Evolutionary conservation across 2,888 invertebrate genomes (phyloP).

Genomic region (Hydroisotoma schaefferi): DNA sequence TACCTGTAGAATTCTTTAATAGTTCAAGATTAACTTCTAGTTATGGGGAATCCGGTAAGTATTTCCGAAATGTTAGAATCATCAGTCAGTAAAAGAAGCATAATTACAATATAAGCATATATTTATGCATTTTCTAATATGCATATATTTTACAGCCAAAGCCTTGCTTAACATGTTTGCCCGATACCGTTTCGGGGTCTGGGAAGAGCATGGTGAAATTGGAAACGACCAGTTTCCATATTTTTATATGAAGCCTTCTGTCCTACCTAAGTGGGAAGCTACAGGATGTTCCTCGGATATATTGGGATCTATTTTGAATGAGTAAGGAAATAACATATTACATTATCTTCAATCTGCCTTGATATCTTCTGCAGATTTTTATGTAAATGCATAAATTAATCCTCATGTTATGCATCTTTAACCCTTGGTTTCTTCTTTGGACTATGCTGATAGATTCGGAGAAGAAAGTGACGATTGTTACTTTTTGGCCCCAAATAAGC

Average conservation of each 20-base stretch:
- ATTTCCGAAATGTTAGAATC: no score
- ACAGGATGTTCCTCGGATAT: constrained; percentile 29
- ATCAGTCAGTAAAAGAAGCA: background rate
- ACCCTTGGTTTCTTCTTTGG: no score
- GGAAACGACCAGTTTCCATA: constrained; percentile 39
- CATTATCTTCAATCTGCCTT: background rate
- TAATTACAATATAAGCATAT: background rate
- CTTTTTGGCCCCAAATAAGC: constrained; percentile 6
- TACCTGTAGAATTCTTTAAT: constrained; percentile 38
- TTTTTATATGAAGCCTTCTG: constrained; percentile 26
- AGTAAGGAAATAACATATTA: background rate
- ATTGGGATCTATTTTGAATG: constrained; percentile 1
- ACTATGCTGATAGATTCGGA: constrained; percentile 3
- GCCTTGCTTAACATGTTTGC: constrained; percentile 37
- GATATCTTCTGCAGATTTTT: background rate
- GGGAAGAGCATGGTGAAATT: constrained; percentile 44
- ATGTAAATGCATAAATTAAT: no score
- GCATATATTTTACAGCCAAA: constrained; percentile 21
- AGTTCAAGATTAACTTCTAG: background rate
- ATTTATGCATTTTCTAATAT: background rate
- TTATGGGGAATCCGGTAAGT: constrained; percentile 21
- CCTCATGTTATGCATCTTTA: no score
- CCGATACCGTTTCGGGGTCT: constrained; percentile 38
- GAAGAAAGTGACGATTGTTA: constrained; percentile 19
- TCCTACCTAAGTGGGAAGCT: constrained; percentile 18